Base-by-base conservation (phyloP, 2,888 invertebrate species). In the Ophonus ardosiacus region DNA sequence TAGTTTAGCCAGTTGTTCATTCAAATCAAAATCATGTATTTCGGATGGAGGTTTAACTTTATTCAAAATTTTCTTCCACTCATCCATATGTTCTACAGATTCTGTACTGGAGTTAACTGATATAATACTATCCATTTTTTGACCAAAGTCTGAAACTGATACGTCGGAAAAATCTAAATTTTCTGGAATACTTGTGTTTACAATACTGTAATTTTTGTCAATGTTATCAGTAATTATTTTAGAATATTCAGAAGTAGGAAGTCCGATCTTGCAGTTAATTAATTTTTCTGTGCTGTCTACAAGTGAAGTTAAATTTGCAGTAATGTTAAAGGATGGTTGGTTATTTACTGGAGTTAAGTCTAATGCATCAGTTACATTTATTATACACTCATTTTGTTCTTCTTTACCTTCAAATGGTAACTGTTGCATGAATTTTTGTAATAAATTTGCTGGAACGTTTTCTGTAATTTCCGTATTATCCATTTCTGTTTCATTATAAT, bases 211-310 rank as follows among this genome's bases (percentile, higher is more conserved):
- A 68, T 68, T 68, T 15, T 68, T 68, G n/a, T 68, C 31, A 8
- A 63, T 63, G 10, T 61, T 38, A 7, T 63, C 80, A 6, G 7
- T 21, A 15, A 81, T 81, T 5, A 63, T 80, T 80, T 80, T 80
- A 61, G 56, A 68, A 81, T 81, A 68, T 24, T 81, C 81, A 3
- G 81, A 76, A 18, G 43, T 17, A 10, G 51, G 24, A 17, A 63
- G 57, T 18, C 43, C 71, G 31, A 56, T 56, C 65, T 68, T 17
- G 65, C 43, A 79, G 65, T 56, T 84, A 38, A 84, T 56, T 65
- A 84, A 56, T 56, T 79, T 78, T 17, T 84, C 79, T 7, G 84
- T 84, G n/a, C 38, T 78, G 43, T 84, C 84, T 5, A 57, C 31
- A 21, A 43, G 24, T 21, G 56, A 31, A 10, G 15, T 59, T 15